Base-by-base conservation (phyloP, 1,140 invertebrate genomes). In the Dendrolimus punctatus region DNA sequence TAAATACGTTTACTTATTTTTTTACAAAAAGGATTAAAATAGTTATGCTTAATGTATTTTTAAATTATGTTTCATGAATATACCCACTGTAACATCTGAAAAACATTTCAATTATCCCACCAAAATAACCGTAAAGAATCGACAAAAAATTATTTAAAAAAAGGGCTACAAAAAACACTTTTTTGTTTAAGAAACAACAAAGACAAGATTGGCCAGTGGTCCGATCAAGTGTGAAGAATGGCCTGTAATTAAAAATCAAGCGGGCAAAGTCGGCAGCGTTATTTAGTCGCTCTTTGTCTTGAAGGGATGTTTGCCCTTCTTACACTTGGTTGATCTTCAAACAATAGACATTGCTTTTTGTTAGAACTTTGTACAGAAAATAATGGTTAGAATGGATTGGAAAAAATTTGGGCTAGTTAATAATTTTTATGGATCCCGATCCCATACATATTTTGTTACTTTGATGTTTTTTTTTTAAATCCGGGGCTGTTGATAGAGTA, bases 221-320 rank as follows among this genome's bases (percentile, higher is more conserved):
- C 65, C 76, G 72, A 81, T 85, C 62, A 77, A 84, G 80, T 80
- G 82, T 81, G 68, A 80, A 75, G 58, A 57, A 63, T 71, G 71
- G 63, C 68, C 67, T 69, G 71, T 83, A 86, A 86, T 86, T 84
- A 85, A 84, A 81, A 82, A 75, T 83, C 79, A 80, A 76, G 68
- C 64, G 68, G 61, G 61, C 66, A 75, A 73, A 72, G 68, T 74
- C 71, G 62, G 68, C 65, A 68, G 58, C 46, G 58, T 73, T 69
- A 71, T 69, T 74, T 45, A 64, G 65, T 62, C 41, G 58, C 62
- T 60, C 62, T 48, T 66, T 70, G 66, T 61, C 54, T 52, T 9
- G 57, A 58, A 51, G 53, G 68, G 71, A 67, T 59, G 60, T 68
- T 75, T 68, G 66, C 73, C 64, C 65, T 63, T 60, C 60, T 58